These are phyloP conservation scores for Nothoprocta pentlandii DNA, from an alignment of 2,113 vertebrate genomes.

Conservation along the genomic window DNA sequence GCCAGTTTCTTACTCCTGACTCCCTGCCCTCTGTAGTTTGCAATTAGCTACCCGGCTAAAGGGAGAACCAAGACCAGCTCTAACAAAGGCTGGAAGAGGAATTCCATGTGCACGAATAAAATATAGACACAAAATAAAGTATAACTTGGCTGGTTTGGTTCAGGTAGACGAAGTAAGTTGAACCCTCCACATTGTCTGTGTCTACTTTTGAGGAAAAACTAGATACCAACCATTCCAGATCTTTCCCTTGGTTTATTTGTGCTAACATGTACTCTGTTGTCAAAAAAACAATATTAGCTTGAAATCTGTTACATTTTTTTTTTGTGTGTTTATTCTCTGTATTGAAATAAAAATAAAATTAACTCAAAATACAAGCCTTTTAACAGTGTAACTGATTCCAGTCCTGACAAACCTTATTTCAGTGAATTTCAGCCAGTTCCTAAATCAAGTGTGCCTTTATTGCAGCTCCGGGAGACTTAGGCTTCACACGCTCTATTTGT, in stretches of 20 bases:
- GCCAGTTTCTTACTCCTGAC: not conserved
- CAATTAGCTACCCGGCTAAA: not conserved
- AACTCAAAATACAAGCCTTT: not conserved
- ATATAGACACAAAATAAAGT: not conserved
- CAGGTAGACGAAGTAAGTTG: not conserved
- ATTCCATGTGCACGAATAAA: not conserved
- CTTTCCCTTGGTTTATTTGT: not conserved
- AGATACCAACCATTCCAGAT: not conserved
- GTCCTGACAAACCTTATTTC: not conserved
- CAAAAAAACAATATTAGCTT: not conserved
- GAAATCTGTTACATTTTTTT: not conserved
- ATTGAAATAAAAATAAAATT: not conserved
- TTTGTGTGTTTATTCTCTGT: not conserved
- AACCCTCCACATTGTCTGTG: not conserved
- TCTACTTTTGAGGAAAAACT: not conserved
- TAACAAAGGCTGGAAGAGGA: not conserved
- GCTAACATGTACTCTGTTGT: accelerated
- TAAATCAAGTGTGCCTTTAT: not conserved
- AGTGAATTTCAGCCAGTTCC: not conserved
- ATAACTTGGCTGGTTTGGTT: not conserved
- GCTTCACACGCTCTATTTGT: not conserved
- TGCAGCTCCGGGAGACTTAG: not conserved
- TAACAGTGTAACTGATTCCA: not conserved
- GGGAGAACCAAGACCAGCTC: not conserved
- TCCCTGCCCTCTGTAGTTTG: not conserved